Percentiles rank a stretch among this genome's conserved stretches.
phyloP scores from a whole-genome alignment of 2,888 invertebrate genomes.

The Rhopalosiphum nymphaeae region DNA sequence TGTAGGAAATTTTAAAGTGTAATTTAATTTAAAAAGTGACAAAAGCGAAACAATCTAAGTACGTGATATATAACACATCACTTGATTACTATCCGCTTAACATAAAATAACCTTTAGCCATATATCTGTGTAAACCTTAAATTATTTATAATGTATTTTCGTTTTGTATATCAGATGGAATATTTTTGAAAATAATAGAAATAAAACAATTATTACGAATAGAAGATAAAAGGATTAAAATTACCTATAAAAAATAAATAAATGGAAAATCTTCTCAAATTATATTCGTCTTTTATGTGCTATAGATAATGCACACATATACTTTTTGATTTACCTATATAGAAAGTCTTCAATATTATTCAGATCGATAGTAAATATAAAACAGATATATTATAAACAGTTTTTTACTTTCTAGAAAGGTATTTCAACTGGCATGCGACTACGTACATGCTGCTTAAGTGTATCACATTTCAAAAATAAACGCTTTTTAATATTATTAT shows the following conservation, averaged over 20 bases:
- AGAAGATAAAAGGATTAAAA: background rate
- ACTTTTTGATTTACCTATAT: background rate
- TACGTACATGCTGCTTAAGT: background rate
- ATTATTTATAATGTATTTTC: background rate
- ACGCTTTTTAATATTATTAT: background rate
- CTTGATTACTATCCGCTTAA: background rate
- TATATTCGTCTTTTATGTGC: background rate
- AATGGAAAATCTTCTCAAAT: background rate
- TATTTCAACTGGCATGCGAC: background rate
- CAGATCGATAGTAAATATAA: background rate
- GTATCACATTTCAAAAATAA: background rate
- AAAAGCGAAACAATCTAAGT: background rate
- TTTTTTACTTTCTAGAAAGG: background rate
- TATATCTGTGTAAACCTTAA: background rate
- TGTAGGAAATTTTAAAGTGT: background rate
- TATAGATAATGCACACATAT: background rate
- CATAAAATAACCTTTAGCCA: background rate
- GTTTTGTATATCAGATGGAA: background rate
- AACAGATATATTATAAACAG: no score
- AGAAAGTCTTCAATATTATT: background rate
- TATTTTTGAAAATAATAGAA: background rate
- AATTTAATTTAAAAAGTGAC: slow-evolving; percentile 20
- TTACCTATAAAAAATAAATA: background rate
- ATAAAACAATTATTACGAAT: background rate
- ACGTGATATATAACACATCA: background rate